A percentile compares a stretch with the other conserved stretches of the same genome.
Evolutionary conservation across 2,797 vertebrate genomes (phyloP).

Genomic region (Moxostoma hubbsi): DNA sequence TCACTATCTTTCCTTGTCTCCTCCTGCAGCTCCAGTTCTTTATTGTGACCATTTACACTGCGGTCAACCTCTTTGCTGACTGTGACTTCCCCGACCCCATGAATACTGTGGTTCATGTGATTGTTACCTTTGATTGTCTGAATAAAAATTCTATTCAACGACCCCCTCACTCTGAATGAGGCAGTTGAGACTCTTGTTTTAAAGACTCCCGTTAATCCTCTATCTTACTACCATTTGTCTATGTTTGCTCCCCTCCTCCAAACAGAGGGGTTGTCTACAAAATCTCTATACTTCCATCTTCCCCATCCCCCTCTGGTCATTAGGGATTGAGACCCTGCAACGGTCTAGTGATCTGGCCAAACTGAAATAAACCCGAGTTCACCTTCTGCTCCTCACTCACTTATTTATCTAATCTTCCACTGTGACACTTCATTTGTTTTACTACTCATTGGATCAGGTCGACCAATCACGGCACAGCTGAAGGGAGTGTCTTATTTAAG

Average conservation of each 20-base stretch:
- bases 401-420: conserved; percentile 72
- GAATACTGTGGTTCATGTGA: conserved; percentile 64
- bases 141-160: neutral
- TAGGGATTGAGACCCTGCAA: conserved; percentile 73
- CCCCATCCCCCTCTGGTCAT: conserved; percentile 74
- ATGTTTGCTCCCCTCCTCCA: conserved; percentile 42
- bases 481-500: conserved; percentile 43
- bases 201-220: conserved; percentile 36
- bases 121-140: neutral
- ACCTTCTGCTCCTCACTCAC: conserved; percentile 70
- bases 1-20: neutral
- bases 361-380: conserved; percentile 79
- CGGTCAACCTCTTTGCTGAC: conserved; percentile 75
- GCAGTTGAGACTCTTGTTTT: neutral
- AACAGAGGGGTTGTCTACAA: conserved; percentile 36
- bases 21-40: conserved; percentile 72
- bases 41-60: conserved; percentile 72
- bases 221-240: conserved; percentile 46
- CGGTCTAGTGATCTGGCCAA: conserved; percentile 75
- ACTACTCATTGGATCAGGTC: conserved; percentile 64
- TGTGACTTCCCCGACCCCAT: conserved; percentile 72
- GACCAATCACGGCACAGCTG: conserved; percentile 67
- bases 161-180: neutral
- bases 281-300: conserved; percentile 15
- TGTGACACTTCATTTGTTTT: conserved; percentile 76